A percentile compares a stretch with the other conserved stretches of the same genome.
phyloP scores from a whole-genome alignment of 2,888 invertebrate genomes.

The Stenolophus ochropezus region DNA sequence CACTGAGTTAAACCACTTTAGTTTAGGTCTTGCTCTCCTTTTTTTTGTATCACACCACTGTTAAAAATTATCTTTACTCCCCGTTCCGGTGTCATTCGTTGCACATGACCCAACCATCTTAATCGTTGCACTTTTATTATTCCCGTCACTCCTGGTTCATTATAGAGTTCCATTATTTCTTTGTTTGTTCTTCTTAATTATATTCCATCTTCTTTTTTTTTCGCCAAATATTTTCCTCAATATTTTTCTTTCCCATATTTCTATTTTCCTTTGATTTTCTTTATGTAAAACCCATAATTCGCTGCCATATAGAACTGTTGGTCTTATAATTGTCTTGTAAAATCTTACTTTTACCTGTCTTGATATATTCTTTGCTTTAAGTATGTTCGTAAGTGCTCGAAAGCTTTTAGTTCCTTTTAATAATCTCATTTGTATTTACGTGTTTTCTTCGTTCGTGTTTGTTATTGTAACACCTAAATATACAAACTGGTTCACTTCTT shows the following conservation, averaged over 20 bases:
- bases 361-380: not conserved
- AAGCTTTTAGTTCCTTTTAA: not conserved
- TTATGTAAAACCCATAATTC: not conserved
- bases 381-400: not conserved
- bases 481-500: too few species aligned
- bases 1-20: too few species aligned
- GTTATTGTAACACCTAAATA: not conserved
- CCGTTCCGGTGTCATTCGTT: too few species aligned
- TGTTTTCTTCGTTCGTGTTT: not conserved
- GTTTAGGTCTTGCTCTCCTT: not conserved
- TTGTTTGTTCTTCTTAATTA: too few species aligned
- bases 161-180: too few species aligned
- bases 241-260: not conserved
- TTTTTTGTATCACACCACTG: not conserved
- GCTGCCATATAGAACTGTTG: not conserved
- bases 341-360: not conserved
- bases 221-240: not conserved
- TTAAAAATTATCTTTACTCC: too few species aligned
- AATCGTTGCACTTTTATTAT: too few species aligned
- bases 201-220: too few species aligned
- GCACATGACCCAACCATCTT: too few species aligned
- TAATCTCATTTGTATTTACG: not conserved
- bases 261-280: not conserved
- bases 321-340: conserved; percentile 2
- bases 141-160: too few species aligned